Percentiles rank a stretch among this genome's conserved stretches.
These are phyloP conservation scores for Epinephelus coioides DNA, from an alignment of 2,797 vertebrate species.

Conservation along the genomic window DNA sequence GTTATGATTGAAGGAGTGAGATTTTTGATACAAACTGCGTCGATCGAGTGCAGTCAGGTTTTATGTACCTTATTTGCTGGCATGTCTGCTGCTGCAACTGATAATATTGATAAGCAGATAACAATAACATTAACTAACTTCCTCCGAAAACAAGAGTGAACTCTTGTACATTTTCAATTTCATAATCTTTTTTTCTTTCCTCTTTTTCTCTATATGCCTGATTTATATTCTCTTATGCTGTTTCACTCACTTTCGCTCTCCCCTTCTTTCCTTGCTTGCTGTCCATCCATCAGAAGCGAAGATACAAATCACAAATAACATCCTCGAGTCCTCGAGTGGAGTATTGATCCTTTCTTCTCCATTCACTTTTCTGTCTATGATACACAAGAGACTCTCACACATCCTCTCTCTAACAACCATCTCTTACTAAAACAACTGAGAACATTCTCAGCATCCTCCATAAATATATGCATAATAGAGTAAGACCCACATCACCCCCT, in stretches of 20 bases:
- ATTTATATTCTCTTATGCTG: background rate
- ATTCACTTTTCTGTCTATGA: background rate
- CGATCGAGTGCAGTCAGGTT: too few species aligned
- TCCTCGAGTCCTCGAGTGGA: background rate
- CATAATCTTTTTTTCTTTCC: too few species aligned
- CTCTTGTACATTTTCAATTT: too few species aligned
- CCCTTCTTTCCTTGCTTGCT: background rate
- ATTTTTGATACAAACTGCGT: too few species aligned
- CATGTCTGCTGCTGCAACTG: too few species aligned
- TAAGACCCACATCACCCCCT: background rate
- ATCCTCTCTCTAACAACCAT: background rate
- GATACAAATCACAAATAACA: conserved; percentile 6
- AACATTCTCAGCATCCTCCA: background rate
- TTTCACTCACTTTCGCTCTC: background rate
- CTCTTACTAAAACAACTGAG: background rate
- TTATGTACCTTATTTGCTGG: too few species aligned
- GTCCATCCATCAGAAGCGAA: background rate
- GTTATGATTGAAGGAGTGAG: too few species aligned
- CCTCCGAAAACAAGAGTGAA: too few species aligned
- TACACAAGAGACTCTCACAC: background rate
- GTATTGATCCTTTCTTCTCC: background rate
- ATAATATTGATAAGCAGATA: too few species aligned
- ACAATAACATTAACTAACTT: too few species aligned
- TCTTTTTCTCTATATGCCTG: background rate
- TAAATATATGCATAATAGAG: background rate